A percentile compares a stretch with the other conserved stretches of the same genome.
Evolutionary conservation across 2,888 invertebrate species (phyloP).

Genomic region (Craniophora ligustri): DNA sequence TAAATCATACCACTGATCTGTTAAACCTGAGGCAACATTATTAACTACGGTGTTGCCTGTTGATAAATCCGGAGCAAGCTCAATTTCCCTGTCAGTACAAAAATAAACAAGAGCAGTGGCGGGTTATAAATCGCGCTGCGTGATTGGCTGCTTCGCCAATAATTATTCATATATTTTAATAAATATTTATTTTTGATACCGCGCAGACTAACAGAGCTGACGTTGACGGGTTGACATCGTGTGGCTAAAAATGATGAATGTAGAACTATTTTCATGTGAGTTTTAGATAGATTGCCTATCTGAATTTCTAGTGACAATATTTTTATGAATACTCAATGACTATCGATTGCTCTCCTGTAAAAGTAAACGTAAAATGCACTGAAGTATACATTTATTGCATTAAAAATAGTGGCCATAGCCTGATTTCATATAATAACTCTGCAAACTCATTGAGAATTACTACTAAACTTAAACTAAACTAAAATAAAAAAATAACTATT

Average conservation of each 20-base stretch:
- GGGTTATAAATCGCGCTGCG: conserved; percentile 58
- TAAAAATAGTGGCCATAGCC: too few relatives aligned
- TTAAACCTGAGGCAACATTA: conserved; percentile 43
- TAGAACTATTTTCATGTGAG: conserved; percentile 28
- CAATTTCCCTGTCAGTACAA: conserved; percentile 63
- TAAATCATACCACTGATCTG: conserved; percentile 41
- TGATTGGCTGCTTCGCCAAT: conserved; percentile 63
- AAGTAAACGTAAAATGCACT: conserved; percentile 13
- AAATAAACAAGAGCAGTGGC: conserved; percentile 59
- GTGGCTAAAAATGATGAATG: conserved; percentile 55
- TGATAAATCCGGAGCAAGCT: conserved; percentile 48
- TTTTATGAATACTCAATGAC: conserved; percentile 36
- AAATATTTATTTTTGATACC: conserved; percentile 65
- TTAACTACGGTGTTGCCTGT: conserved; percentile 39
- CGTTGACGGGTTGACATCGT: conserved; percentile 52
- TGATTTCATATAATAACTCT: too few relatives aligned
- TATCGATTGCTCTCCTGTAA: conserved; percentile 5
- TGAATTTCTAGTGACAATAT: conserved; percentile 21
- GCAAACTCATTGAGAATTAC: too few relatives aligned
- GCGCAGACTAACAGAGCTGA: conserved; percentile 28
- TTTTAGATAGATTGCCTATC: conserved; percentile 42
- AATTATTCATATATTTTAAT: conserved; percentile 64
- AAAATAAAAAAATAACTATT: too few relatives aligned
- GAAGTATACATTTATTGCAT: background rate
- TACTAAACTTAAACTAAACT: too few relatives aligned